These are phyloP conservation scores for Cydia fagiglandana DNA, from an alignment of 1,140 invertebrate species.

Conservation along the genomic window DNA sequence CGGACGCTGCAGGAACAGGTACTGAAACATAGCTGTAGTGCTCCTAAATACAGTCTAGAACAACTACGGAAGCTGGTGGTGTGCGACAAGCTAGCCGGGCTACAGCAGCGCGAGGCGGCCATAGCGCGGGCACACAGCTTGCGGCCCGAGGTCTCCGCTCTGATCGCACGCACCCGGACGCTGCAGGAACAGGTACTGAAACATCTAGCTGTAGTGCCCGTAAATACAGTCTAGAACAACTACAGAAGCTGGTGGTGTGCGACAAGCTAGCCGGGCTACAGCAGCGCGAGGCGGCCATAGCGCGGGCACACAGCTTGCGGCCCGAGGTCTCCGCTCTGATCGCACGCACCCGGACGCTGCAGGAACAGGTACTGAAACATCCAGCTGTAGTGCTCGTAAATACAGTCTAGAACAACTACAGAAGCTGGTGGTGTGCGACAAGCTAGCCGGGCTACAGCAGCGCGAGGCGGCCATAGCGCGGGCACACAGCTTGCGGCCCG, in stretches of 20 bases:
- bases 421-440: conserved; percentile 85
- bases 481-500: conserved; percentile 82
- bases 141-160: conserved; percentile 84
- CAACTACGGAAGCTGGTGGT: conserved; percentile 83
- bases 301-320: conserved; percentile 82
- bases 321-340: conserved; percentile 86
- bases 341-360: conserved; percentile 87
- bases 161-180: conserved; percentile 87
- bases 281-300: conserved; percentile 78
- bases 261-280: conserved; percentile 85
- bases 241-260: conserved; percentile 84
- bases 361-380: conserved; percentile 80
- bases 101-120: conserved; percentile 79
- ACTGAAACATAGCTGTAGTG: too few species aligned
- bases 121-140: conserved; percentile 81
- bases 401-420: conserved; percentile 65
- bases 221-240: too few species aligned
- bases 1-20: too few species aligned
- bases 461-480: conserved; percentile 80
- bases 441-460: conserved; percentile 82
- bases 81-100: conserved; percentile 85
- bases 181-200: conserved; percentile 84
- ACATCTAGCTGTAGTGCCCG: too few species aligned
- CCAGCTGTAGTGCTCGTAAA: too few species aligned
- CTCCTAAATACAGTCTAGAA: too few species aligned